Conservation (phyloP, 2,113 vertebrate species). For the Colinus virginianus region DNA sequence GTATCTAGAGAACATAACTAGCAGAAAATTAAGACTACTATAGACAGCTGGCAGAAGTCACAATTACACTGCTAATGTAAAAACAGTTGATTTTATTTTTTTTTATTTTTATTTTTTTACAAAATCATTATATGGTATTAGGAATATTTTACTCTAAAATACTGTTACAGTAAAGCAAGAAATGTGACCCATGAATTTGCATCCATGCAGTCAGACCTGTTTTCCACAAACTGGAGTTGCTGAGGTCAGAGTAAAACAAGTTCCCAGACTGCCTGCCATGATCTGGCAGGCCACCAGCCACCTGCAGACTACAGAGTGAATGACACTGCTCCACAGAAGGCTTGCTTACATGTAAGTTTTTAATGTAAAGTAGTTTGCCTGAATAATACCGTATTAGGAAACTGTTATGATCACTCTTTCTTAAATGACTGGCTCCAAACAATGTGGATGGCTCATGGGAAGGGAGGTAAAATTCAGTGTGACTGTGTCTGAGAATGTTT, state of each 20-base stretch:
- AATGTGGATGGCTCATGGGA: background rate
- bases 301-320: background rate
- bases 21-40: background rate
- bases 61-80: background rate
- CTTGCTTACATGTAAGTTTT: background rate
- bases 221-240: background rate
- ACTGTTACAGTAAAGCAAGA: background rate
- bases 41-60: background rate
- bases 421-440: background rate
- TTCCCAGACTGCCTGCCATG: background rate
- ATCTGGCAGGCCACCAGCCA: background rate
- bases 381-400: background rate
- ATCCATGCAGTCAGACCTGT: background rate
- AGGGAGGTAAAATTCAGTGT: background rate
- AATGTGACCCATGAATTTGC: background rate
- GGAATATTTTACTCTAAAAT: background rate
- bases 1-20: background rate
- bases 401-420: background rate
- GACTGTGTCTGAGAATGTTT: background rate
- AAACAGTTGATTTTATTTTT: background rate
- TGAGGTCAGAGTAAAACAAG: background rate
- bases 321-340: background rate
- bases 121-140: background rate
- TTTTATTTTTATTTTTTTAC: fast-evolving
- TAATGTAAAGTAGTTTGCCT: background rate